phyloP scores from a whole-genome alignment of 1,140 invertebrate species.

The Tetragonula clypearis region DNA sequence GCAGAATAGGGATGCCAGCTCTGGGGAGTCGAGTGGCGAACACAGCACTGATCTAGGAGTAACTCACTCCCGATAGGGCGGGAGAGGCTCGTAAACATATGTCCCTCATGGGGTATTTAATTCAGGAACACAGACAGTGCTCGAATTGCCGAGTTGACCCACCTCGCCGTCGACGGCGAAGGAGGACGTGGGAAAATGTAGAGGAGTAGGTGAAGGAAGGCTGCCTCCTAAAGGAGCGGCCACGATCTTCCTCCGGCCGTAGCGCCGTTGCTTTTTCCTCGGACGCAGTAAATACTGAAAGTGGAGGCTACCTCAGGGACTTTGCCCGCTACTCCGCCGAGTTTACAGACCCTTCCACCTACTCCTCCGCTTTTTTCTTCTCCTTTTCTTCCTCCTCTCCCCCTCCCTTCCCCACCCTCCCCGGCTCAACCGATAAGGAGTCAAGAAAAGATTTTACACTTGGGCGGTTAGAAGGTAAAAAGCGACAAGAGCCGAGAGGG shows the following conservation, averaged over 20 bases:
- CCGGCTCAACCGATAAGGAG: constrained; percentile 56
- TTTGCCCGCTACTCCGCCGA: constrained; percentile 55
- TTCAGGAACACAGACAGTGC: constrained; percentile 50
- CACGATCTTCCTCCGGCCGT: constrained; percentile 41
- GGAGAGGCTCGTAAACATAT: constrained; percentile 42
- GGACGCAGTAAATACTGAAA: constrained; percentile 67
- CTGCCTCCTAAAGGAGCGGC: constrained; percentile 47
- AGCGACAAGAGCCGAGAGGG: constrained; percentile 14
- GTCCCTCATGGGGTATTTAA: constrained; percentile 60
- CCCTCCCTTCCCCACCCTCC: no score
- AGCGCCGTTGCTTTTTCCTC: constrained; percentile 57
- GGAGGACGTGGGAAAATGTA: constrained; percentile 33
- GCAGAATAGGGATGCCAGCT: not conserved
- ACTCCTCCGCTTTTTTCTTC: constrained; percentile 4
- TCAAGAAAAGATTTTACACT: constrained; percentile 69
- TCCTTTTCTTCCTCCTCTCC: not conserved
- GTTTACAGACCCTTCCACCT: constrained; percentile 62
- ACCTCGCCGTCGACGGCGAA: not conserved
- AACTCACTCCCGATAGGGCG: constrained; percentile 3
- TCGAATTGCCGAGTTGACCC: constrained; percentile 52
- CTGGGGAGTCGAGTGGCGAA: not conserved
- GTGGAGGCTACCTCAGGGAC: constrained; percentile 60
- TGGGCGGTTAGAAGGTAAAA: constrained; percentile 47
- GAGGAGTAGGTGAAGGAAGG: constrained; percentile 35
- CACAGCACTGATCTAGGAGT: constrained; percentile 2